Evolutionary conservation across 1,140 invertebrate genomes (phyloP), one percentile per base, ranked within the genome.

Genomic region (Megathymus violae): DNA sequence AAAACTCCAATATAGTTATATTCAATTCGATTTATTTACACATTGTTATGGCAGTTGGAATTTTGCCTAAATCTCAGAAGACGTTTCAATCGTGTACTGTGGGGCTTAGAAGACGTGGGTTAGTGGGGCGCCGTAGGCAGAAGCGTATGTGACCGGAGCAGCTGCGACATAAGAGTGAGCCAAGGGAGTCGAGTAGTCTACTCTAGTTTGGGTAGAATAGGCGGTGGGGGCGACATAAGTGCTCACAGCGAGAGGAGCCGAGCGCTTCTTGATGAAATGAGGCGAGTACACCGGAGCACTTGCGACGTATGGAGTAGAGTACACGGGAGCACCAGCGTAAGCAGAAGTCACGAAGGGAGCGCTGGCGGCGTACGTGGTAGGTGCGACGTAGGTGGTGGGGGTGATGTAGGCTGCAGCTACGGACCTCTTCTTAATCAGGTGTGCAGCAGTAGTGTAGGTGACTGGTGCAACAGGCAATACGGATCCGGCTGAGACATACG

Each of bases 251-350:
- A 76, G 48, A 44, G 80, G 82, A 34, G 77, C 27, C 27, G 75
- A 74, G 41, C 84, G 69, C 67, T 86, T 85, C 77, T 88, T 86
- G 60, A 88, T 85, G 56, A 71, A 67, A 65, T 74, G 48, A 69
- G 64, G 51, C 9, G 72, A 60, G 63, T 74, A 68, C 67, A 67
- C 43, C 14, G 67, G 64, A 15, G 72, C 75, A 50, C 73, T 54
- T 16, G 68, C 69, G 38, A 54, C 25, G 58, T 62, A 60, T 6
- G 69, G 46, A 4, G 78, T 51, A 10, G 72, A 46, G 25, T 66
- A 64, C 10, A 80, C 7, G 34, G 74, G 75, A 22, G 66, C 71
- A 9, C 80, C 81, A n/a, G 69, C 31, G 17, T 73, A 74, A 0
- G 71, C 63, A 10, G 74, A 50, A 1, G 71, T 64, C 9, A 74